These are phyloP conservation scores for Oxygymnocypris stewartii DNA, from an alignment of 2,113 vertebrate genomes.

Conservation along the genomic window DNA sequence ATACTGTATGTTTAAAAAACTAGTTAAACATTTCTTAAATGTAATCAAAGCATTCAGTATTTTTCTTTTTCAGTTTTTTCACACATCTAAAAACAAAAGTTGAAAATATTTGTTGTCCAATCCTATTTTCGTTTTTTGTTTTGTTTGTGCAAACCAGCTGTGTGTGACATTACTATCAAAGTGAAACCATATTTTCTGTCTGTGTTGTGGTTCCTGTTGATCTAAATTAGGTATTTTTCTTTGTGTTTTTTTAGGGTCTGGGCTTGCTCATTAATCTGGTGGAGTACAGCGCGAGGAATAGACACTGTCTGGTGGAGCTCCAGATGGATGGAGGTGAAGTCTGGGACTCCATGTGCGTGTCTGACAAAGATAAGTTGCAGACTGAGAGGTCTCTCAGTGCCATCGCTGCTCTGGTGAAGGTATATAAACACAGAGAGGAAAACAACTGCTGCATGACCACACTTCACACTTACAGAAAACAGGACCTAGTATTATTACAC, in stretches of 20 bases:
- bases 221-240: background rate
- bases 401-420: constrained; percentile 94
- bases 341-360: constrained; percentile 82
- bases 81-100: background rate
- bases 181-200: background rate
- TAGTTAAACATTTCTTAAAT: no score
- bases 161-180: background rate
- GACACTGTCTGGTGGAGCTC: constrained; percentile 94
- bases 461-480: background rate
- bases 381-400: constrained; percentile 81
- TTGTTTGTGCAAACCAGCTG: background rate
- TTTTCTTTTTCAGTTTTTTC: no score
- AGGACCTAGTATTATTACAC: background rate
- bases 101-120: background rate
- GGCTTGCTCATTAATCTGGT: constrained; percentile 96
- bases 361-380: constrained; percentile 72
- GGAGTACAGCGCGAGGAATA: constrained; percentile 94
- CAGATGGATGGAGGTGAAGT: constrained; percentile 82
- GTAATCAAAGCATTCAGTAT: no score
- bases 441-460: background rate
- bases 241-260: constrained; percentile 80
- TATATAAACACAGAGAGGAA: constrained; percentile 1
- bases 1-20: no score
- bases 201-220: background rate
- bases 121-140: background rate